Evolutionary conservation across 2,113 vertebrate genomes (phyloP).

Genomic region (Argyrosomus japonicus): DNA sequence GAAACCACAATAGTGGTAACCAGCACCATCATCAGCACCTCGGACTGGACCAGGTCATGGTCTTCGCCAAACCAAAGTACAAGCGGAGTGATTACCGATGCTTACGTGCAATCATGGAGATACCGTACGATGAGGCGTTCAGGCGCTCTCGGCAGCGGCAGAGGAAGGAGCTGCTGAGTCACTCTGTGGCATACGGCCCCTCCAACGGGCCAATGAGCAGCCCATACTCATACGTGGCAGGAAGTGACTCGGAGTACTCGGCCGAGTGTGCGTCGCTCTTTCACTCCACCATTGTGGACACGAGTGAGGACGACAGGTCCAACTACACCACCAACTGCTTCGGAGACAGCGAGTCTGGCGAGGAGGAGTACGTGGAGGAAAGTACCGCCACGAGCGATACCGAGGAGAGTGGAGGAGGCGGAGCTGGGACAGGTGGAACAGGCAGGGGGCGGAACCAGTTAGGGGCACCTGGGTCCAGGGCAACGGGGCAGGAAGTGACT

Average conservation of each 20-base stretch:
- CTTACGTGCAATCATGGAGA: conserved; percentile 85
- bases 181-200: conserved; percentile 57
- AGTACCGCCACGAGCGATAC: conserved; percentile 90
- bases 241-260: conserved; percentile 96
- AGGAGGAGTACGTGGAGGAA: conserved; percentile 89
- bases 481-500: conserved; percentile 78
- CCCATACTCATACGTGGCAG: conserved; percentile 83
- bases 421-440: conserved; percentile 74
- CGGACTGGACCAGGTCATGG: conserved; percentile 76
- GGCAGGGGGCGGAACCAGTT: conserved; percentile 74
- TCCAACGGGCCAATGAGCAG: conserved; percentile 70
- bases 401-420: conserved; percentile 89
- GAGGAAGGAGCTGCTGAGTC: conserved; percentile 80
- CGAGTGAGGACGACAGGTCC: conserved; percentile 92
- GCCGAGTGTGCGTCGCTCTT: conserved; percentile 95
- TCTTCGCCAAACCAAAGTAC: conserved; percentile 91
- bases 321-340: conserved; percentile 96
- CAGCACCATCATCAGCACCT: conserved; percentile 33
- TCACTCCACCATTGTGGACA: conserved; percentile 94
- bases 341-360: conserved; percentile 93
- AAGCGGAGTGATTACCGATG: conserved; percentile 88
- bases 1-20: conserved; percentile 33
- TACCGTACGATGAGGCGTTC: conserved; percentile 87
- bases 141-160: conserved; percentile 80
- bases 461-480: conserved; percentile 73